These are phyloP conservation scores for Rynchops niger DNA, from an alignment of 2,113 vertebrate species.

Conservation along the genomic window DNA sequence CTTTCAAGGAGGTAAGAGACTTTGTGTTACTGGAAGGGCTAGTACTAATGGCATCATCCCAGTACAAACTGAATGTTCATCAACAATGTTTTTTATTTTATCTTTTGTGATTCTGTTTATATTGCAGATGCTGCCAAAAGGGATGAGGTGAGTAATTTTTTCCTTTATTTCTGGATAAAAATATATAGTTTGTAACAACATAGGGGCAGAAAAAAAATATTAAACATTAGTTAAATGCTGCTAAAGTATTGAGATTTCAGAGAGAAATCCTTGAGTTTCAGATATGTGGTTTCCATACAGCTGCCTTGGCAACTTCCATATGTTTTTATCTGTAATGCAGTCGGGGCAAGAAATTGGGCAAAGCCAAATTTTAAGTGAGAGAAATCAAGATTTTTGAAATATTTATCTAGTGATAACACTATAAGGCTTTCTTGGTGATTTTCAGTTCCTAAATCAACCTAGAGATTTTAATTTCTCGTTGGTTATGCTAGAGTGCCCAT, in stretches of 20 bases:
- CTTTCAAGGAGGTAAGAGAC: neutral
- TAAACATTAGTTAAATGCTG: neutral
- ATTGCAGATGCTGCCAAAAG: neutral
- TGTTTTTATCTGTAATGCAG: neutral
- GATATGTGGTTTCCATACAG: neutral
- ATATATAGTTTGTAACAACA: neutral
- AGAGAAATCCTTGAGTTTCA: neutral
- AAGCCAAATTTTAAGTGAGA: neutral
- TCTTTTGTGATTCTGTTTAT: neutral
- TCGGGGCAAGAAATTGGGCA: neutral
- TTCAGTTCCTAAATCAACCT: neutral
- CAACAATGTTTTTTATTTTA: neutral
- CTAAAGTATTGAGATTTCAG: neutral
- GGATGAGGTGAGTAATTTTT: slow-evolving; percentile 7
- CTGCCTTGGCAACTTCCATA: neutral
- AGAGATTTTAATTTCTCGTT: neutral
- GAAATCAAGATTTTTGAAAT: neutral
- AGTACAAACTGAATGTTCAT: neutral
- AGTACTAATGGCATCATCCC: neutral
- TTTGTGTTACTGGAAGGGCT: neutral
- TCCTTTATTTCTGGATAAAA: neutral
- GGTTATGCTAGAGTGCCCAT: neutral
- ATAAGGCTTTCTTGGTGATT: neutral
- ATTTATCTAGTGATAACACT: neutral
- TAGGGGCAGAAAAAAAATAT: neutral